These are phyloP conservation scores for Acrocephalus arundinaceus DNA, from an alignment of 2,113 vertebrate species.

Conservation along the genomic window DNA sequence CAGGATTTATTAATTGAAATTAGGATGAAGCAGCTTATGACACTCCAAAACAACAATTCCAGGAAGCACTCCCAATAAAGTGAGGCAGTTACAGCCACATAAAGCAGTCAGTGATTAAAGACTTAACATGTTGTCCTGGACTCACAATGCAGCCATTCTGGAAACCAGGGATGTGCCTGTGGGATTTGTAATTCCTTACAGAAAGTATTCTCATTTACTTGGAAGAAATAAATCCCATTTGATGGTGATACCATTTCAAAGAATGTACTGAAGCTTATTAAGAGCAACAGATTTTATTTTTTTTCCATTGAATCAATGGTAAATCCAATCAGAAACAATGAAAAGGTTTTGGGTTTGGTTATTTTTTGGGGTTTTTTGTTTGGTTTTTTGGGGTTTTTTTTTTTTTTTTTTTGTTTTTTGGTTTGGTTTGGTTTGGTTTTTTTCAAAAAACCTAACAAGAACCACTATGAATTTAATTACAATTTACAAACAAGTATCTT, in stretches of 20 bases:
- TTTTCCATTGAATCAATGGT: neutral
- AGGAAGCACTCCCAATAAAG: neutral
- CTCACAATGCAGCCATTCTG: neutral
- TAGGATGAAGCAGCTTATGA: neutral
- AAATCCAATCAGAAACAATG: neutral
- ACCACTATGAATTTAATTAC: neutral
- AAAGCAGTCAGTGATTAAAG: slow-evolving; percentile 22
- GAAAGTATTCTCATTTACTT: neutral
- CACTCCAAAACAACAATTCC: neutral
- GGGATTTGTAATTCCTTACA: slow-evolving; percentile 6
- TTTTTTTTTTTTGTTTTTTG: too few species aligned
- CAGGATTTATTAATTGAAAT: neutral
- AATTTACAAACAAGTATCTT: neutral
- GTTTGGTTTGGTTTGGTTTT: neutral
- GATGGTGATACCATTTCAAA: neutral
- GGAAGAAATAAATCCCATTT: slow-evolving; percentile 13
- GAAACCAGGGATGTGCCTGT: neutral
- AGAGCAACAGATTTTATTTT: neutral
- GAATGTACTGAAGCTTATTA: neutral
- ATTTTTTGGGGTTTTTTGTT: too few species aligned
- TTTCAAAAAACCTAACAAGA: neutral
- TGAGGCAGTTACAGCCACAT: neutral
- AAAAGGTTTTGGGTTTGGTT: neutral
- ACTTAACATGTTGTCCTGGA: neutral
- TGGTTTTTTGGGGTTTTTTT: too few species aligned